These are phyloP conservation scores for Dendrolimus punctatus DNA, from an alignment of 1,140 invertebrate genomes.

Conservation along the genomic window DNA sequence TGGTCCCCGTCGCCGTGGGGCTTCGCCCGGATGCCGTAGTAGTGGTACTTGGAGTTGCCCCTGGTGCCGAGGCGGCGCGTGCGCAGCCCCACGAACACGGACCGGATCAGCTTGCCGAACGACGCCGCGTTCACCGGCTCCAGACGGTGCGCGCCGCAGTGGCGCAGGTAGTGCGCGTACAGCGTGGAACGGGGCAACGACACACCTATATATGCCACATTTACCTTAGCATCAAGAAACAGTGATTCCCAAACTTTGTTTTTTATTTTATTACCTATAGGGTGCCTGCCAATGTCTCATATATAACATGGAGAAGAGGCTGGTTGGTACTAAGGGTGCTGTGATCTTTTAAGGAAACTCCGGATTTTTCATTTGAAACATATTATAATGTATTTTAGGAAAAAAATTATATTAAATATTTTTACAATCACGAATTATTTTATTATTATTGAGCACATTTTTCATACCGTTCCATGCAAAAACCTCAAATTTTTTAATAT, in stretches of 20 bases:
- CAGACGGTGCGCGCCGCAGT: conserved; percentile 94
- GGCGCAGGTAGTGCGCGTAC: conserved; percentile 96
- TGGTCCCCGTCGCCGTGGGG: conserved; percentile 74
- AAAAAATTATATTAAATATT: too few species aligned
- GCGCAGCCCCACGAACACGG: conserved; percentile 95
- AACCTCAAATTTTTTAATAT: too few species aligned
- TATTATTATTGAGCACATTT: too few species aligned
- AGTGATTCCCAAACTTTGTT: background rate
- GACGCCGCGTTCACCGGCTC: conserved; percentile 99
- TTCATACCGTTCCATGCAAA: too few species aligned
- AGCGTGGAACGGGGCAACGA: conserved; percentile 96
- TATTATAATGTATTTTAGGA: too few species aligned
- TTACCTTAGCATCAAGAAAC: background rate
- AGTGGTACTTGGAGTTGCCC: conserved; percentile 99
- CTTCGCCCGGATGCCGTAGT: conserved; percentile 99
- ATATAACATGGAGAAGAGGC: too few species aligned
- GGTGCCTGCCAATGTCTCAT: too few species aligned
- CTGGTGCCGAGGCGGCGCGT: conserved; percentile 95
- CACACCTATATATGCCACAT: conserved; percentile 68
- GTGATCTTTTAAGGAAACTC: too few species aligned
- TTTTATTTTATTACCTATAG: too few species aligned
- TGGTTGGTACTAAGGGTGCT: too few species aligned
- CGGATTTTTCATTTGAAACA: too few species aligned
- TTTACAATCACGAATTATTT: too few species aligned
- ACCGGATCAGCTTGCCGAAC: conserved; percentile 98